Conservation (phyloP, 2,797 vertebrate genomes). For the Columba guinea region DNA sequence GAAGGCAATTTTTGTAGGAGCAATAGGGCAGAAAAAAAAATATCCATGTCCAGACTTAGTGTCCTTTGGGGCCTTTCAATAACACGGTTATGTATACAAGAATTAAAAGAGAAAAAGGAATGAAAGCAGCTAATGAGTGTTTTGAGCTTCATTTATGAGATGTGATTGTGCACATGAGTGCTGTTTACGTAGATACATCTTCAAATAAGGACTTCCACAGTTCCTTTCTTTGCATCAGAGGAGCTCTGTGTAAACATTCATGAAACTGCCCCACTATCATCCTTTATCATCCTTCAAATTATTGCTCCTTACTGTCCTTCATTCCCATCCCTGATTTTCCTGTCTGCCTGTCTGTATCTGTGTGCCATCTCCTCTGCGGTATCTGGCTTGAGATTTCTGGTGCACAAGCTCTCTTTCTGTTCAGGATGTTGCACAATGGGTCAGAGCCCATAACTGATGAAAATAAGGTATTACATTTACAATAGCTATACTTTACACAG, state of each 20-base stretch:
- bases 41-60: background rate
- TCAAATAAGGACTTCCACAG: background rate
- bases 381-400: background rate
- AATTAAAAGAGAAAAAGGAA: background rate
- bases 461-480: background rate
- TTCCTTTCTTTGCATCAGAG: background rate
- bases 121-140: background rate
- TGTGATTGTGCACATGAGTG: background rate
- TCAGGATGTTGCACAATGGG: background rate
- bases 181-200: background rate
- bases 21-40: background rate
- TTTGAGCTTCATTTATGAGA: background rate
- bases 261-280: background rate
- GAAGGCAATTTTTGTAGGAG: background rate
- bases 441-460: background rate
- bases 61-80: background rate
- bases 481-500: background rate
- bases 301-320: background rate
- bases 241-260: background rate
- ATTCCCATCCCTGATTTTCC: background rate
- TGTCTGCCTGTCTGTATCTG: background rate
- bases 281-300: background rate
- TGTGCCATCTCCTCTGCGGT: background rate
- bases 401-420: background rate
- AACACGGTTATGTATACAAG: background rate